A percentile compares a stretch with the other conserved stretches of the same genome.
These are phyloP conservation scores for Morelia viridis DNA, from an alignment of 2,797 vertebrate genomes.

Conservation along the genomic window DNA sequence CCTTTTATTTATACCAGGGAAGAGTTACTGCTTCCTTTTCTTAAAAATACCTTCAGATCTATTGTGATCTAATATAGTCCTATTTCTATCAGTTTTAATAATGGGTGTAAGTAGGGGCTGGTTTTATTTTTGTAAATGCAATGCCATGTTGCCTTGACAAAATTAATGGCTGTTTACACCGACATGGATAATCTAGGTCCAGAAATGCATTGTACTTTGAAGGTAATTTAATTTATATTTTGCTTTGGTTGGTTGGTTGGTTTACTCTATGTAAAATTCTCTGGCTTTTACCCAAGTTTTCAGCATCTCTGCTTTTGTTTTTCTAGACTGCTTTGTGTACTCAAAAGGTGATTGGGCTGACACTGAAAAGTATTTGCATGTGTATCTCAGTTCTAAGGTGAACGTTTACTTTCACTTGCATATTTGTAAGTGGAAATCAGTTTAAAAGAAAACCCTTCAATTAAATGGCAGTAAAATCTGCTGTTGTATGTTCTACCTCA, in stretches of 20 bases:
- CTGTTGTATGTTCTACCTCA: slow-evolving; percentile 30
- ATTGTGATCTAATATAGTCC: not conserved
- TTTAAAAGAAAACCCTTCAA: slow-evolving; percentile 30
- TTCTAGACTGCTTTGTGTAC: not conserved
- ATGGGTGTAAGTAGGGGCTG: not conserved
- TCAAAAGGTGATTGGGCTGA: not conserved
- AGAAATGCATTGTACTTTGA: not conserved
- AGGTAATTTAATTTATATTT: not conserved
- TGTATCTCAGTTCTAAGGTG: slow-evolving; percentile 8
- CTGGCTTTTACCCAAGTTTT: not conserved
- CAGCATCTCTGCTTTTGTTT: not conserved
- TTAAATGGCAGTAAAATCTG: slow-evolving; percentile 24
- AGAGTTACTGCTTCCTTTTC: not conserved
- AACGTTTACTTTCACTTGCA: slow-evolving; percentile 23
- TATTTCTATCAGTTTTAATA: not conserved
- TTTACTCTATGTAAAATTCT: not conserved
- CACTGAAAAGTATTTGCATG: slow-evolving; percentile 3
- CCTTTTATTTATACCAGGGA: not conserved
- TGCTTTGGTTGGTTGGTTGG: not conserved
- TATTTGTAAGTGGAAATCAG: slow-evolving; percentile 39
- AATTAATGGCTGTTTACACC: not conserved
- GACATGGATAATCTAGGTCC: not conserved
- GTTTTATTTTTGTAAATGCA: not conserved
- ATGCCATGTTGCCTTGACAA: not conserved
- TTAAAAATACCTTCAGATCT: not conserved